Evolutionary conservation across 2,888 invertebrate species (phyloP), one percentile per base, ranked within the genome.

Genomic region (Zeuzera pyrina): DNA sequence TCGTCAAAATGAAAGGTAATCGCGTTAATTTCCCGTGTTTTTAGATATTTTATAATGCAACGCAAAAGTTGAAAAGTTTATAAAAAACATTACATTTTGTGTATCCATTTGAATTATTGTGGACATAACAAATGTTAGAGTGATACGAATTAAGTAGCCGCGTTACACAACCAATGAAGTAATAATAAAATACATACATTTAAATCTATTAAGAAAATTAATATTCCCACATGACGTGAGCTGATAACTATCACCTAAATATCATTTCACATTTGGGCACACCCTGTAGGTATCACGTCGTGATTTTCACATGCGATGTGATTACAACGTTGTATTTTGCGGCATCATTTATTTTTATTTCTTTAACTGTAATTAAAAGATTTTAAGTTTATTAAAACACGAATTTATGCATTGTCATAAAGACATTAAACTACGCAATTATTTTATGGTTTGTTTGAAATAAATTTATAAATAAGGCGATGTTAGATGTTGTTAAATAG

Each of bases 201-300:
- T 66, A 64, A 68, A 70, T 66, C 70, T 66, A 69, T 72, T 71
- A 71, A 39, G 42, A 36, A 59, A 70, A 66, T 71, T 61, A 69
- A 66, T 58, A 52, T 39, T 51, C 34, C 58, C 55, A 57, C 49
- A 52, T 49, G 53, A 47, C 53, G 47, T 42, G 42, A 33, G 25
- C 12, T 49, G 67, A 68, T 68, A 47, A 32, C 38, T 50, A 57
- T 60, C 56, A 60, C 34, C 14, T 11, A 30, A 57, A 54, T 40
- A 41, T 27, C 34, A 34, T 38, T 37, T 34, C 34, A 38, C 34
- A 36, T 39, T 40, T 34, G 30, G 36, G 41, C 50, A 25, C 50
- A 35, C 52, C 49, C 28, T 16, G 31, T 31, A 30, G 12, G 30
- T 22, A 16, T 34, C 16, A 21, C 29, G 26, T 7, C 7, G 28